These are phyloP conservation scores for Montipora foliosa DNA, from an alignment of 64 coral and sea anemone species.

Conservation along the genomic window DNA sequence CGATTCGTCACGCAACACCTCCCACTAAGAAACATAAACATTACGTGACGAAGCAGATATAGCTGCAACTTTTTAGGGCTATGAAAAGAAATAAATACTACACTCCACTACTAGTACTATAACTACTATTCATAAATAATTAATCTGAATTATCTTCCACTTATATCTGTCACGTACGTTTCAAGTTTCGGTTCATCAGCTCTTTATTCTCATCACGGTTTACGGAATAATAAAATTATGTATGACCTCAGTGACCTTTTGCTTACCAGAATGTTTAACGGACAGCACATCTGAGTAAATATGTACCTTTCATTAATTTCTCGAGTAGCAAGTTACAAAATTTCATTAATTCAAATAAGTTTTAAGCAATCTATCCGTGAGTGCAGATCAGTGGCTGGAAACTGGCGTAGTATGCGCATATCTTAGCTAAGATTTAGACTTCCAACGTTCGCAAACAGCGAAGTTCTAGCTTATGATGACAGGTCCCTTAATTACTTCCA, in stretches of 20 bases:
- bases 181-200: not conserved
- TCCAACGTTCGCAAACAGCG: too few relatives aligned
- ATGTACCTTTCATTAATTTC: too few relatives aligned
- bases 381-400: too few relatives aligned
- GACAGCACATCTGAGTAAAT: constrained; percentile 41
- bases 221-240: constrained; percentile 1
- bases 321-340: too few relatives aligned
- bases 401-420: too few relatives aligned
- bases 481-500: too few relatives aligned
- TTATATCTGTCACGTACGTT: not conserved
- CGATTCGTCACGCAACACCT: not conserved
- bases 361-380: too few relatives aligned
- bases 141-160: not conserved
- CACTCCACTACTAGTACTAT: not conserved
- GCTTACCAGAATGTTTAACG: not conserved
- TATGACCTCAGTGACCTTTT: not conserved
- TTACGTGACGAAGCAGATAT: not conserved
- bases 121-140: not conserved
- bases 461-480: too few relatives aligned
- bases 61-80: not conserved
- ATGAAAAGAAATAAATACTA: not conserved
- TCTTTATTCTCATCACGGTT: not conserved
- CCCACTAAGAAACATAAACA: not conserved
- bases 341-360: too few relatives aligned
- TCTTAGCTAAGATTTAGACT: too few relatives aligned